Percentiles rank a stretch among this genome's conserved stretches.
phyloP scores from a whole-genome alignment of 2,113 vertebrate genomes.

The Triplophysa rosa region DNA sequence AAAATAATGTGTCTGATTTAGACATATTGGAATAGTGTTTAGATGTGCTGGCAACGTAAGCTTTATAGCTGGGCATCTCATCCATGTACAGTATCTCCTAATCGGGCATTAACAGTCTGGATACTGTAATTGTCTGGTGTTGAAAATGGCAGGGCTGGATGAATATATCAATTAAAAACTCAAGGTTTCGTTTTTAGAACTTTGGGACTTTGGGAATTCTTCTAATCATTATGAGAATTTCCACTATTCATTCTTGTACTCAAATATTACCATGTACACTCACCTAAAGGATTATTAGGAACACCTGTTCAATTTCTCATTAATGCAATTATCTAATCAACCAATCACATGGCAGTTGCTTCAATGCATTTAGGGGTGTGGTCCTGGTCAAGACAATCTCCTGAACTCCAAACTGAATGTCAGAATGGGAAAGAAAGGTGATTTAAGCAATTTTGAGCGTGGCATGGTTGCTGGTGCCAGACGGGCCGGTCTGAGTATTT shows the following conservation, averaged over 20 bases:
- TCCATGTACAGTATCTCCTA: not conserved
- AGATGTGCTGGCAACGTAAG: not conserved
- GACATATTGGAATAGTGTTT: not conserved
- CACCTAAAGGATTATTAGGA: too few species aligned
- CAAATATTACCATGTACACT: too few species aligned
- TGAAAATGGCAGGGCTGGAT: not conserved
- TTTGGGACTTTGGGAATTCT: not conserved
- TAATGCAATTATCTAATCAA: too few species aligned
- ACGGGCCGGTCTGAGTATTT: too few species aligned
- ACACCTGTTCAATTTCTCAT: too few species aligned
- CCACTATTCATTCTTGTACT: not conserved
- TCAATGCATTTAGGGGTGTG: too few species aligned
- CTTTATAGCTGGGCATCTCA: not conserved
- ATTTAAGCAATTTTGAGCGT: too few species aligned
- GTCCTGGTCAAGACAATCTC: too few species aligned
- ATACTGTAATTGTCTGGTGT: conserved; percentile 7
- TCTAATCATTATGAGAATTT: not conserved
- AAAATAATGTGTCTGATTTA: conserved; percentile 1
- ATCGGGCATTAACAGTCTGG: conserved; percentile 38
- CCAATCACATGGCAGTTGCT: too few species aligned
- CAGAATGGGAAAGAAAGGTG: too few species aligned
- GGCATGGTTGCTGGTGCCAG: too few species aligned
- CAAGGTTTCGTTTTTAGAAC: not conserved
- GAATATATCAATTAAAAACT: not conserved
- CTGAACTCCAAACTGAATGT: too few species aligned